Percentiles rank a stretch among this genome's conserved stretches.
Conservation (phyloP, 2,113 vertebrate species). For the Upupa epops region DNA sequence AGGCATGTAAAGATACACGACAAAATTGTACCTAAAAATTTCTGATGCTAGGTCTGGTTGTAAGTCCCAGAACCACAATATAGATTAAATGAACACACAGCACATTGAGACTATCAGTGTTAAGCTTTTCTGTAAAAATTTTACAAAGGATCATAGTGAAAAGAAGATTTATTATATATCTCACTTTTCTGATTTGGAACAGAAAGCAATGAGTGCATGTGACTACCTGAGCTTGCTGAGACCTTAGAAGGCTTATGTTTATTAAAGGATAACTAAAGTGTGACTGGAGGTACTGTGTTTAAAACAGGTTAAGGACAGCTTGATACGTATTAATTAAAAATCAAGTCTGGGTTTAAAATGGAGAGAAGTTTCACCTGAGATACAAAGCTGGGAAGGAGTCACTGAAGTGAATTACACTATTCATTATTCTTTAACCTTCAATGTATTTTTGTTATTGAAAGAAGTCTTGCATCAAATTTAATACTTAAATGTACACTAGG, state of each 20-base stretch:
- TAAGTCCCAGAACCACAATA: not conserved
- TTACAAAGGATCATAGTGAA: not conserved
- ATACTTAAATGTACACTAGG: too few relatives aligned
- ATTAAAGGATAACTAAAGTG: conserved; percentile 63
- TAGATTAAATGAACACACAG: not conserved
- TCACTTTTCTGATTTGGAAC: conserved; percentile 32
- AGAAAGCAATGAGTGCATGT: conserved; percentile 46
- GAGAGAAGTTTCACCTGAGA: not conserved
- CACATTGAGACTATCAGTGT: not conserved
- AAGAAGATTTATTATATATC: conserved; percentile 37
- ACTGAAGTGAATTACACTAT: not conserved
- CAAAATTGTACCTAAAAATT: not conserved
- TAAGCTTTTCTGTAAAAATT: conserved; percentile 24
- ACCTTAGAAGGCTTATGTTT: conserved; percentile 56
- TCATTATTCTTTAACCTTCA: conserved; percentile 27
- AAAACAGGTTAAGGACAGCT: conserved; percentile 45
- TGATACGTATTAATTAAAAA: conserved; percentile 63
- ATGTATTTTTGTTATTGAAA: not conserved
- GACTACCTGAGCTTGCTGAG: conserved; percentile 15
- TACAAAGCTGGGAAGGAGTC: conserved; percentile 14
- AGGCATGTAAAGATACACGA: not conserved
- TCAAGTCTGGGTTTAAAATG: conserved; percentile 23
- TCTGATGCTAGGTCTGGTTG: not conserved
- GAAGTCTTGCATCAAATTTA: too few relatives aligned
- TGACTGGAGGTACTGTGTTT: conserved; percentile 41